Conservation (phyloP, 2,797 vertebrate genomes). For the Sebastes miniatus region DNA sequence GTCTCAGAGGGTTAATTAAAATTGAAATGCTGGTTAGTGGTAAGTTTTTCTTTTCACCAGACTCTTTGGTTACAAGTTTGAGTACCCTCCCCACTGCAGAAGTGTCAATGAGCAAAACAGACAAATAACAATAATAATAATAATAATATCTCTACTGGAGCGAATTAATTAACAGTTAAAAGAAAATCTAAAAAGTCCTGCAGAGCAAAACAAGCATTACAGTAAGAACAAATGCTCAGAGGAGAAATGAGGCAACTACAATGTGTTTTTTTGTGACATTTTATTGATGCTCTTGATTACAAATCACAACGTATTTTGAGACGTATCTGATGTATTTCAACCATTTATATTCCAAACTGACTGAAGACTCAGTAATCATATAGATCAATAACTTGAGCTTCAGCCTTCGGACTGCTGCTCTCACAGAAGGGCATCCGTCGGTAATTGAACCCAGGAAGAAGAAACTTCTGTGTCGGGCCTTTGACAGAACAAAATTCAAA, state of each 20-base stretch:
- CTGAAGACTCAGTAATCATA: neutral
- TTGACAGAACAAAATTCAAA: neutral
- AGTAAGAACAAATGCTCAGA: neutral
- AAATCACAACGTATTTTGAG: neutral
- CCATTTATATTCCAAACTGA: neutral
- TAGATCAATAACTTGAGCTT: neutral
- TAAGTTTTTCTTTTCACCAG: too few relatives aligned
- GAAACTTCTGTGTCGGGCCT: neutral
- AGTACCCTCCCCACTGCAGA: too few relatives aligned
- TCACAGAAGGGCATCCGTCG: neutral
- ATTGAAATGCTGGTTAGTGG: neutral
- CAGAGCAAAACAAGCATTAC: neutral
- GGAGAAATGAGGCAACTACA: neutral
- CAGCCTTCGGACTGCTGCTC: neutral
- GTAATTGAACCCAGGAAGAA: neutral
- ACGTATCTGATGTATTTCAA: neutral
- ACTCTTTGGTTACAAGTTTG: too few relatives aligned
- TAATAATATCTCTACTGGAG: neutral
- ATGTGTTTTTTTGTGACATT: neutral
- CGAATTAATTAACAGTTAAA: neutral
- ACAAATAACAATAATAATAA: neutral
- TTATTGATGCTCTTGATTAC: neutral
- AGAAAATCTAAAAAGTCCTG: neutral
- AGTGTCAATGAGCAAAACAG: neutral
- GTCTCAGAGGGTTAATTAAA: too few relatives aligned